Evolutionary conservation across 2,888 invertebrate genomes (phyloP), one percentile per base, ranked within the genome.

Genomic region (Drosophila putrida): DNA sequence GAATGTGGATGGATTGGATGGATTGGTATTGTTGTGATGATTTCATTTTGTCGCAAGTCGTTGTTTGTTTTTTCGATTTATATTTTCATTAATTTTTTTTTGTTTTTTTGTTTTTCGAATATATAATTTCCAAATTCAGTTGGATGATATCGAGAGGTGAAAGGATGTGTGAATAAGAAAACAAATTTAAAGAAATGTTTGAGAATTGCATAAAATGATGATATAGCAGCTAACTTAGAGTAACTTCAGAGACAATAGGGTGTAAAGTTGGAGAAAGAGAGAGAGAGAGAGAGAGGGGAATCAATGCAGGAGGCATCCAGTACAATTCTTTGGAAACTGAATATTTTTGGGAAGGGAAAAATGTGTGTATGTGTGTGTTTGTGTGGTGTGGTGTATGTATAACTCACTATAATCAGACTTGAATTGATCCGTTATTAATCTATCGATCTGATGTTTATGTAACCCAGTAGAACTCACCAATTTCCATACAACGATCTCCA

Each of bases 401-500:
- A 15, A 39, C 15, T 28, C 44, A 28, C 28, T 38, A 31, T 13
- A 6, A 28, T 33, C 9, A 27, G 15, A 31, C 10, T 15, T 13
- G 20, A n/a, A 11, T 6, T 4, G 5, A 31, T 25, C 35, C 35
- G 10, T 35, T 35, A 9, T 35, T 4, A 35, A 35, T 10, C 25
- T 3, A 25, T 43, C 6, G 11, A n/a, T 3, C 39, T 15, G 15
- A 13, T 13, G 13, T 38, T 13, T 0, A n/a, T 0, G 10, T 10
- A 10, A 10, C 35, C 10, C 11, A 35, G 9, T 4, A 11, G 25
- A 53, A 91, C 93, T 93, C 91, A 95, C 95, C 94, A 55, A 90
- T 80, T 51, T 93, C 92, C 79, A 95, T 94, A 90, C 93, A 97
- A 84, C 94, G 94, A 25, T 93, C 92, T 61, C 97, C 97, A 0